Evolutionary conservation across 2,888 invertebrate genomes (phyloP), one percentile per base, ranked within the genome.

Genomic region (Trichogramma dendrolimi): DNA sequence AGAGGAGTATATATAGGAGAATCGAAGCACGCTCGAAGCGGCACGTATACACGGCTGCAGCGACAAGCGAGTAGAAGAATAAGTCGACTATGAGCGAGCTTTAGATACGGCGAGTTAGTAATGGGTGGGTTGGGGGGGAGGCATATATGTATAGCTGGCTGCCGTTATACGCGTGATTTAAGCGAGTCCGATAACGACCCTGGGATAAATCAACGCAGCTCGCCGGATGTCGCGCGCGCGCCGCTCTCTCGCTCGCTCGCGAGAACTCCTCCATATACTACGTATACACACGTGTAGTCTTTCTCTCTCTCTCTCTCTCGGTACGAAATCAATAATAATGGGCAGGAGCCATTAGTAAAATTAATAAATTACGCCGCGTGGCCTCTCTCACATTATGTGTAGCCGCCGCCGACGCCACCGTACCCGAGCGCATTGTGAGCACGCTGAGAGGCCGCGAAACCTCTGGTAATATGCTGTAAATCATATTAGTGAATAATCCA

Each of bases 401-500:
- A 46, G 8, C 46, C 27, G 27, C 27, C 27, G 27, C 27, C 27
- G 27, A 27, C 27, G 27, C 27, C 27, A 27, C 27, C 27, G 27
- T 27, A 3, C 27, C 27, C 27, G 27, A 27, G 77, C 76, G 73
- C 71, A 79, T 78, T 79, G 77, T 78, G 78, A 79, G 70, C 67
- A 64, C 62, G 65, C 60, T 62, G 66, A 27, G 55, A 64, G 64
- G 65, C 64, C 67, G 67, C 67, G 69, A 68, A 27, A 66, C 68
- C 70, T 68, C 27, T 27, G 27, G 77, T 77, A 78, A 77, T 78
- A 74, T 72, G 73, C 74, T 76, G 77, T 79, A 78, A 77, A 79
- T 79, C 78, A 79, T 78, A 79, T 79, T 79, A 79, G 78, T 77
- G 78, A 79, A 78, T 79, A 79, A 79, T 79, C 79, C 78, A 74